A percentile compares a stretch with the other conserved stretches of the same genome.
Evolutionary conservation across 64 coral and sea anemone genomes (phyloP).

Genomic region (Platygyra sinensis): DNA sequence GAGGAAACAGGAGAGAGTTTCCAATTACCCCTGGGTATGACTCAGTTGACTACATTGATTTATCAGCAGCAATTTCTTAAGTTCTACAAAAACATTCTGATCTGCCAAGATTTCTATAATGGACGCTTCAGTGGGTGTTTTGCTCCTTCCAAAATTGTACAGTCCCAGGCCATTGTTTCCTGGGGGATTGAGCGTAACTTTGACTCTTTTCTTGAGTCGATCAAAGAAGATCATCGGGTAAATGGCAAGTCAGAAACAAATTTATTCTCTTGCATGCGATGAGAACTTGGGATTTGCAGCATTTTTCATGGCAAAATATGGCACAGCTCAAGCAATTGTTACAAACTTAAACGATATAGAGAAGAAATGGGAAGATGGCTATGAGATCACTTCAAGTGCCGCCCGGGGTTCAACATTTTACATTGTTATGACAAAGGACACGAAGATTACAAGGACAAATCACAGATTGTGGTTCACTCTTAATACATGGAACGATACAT

Average conservation of each 20-base stretch:
- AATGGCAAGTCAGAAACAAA: too few species aligned
- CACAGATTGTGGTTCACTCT: not conserved
- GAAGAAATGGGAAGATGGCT: not conserved
- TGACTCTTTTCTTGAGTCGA: not conserved
- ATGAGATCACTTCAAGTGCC: not conserved
- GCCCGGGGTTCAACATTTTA: constrained; percentile 5
- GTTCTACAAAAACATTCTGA: not conserved
- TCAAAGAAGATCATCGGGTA: not conserved
- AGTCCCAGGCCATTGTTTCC: not conserved
- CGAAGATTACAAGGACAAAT: not conserved
- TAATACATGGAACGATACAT: not conserved
- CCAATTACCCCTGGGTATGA: not conserved
- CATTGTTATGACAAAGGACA: constrained; percentile 7
- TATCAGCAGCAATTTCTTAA: not conserved
- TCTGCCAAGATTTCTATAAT: not conserved
- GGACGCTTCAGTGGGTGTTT: not conserved
- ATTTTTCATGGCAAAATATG: too few species aligned
- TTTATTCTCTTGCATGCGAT: too few species aligned
- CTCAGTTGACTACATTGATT: not conserved
- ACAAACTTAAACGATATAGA: not conserved
- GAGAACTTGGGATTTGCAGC: too few species aligned
- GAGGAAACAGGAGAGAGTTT: not conserved
- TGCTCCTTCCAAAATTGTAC: not conserved
- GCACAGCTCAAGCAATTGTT: too few species aligned
- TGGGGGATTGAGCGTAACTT: not conserved